phyloP scores from a whole-genome alignment of 2,113 vertebrate genomes.

The Mustela nigripes region DNA sequence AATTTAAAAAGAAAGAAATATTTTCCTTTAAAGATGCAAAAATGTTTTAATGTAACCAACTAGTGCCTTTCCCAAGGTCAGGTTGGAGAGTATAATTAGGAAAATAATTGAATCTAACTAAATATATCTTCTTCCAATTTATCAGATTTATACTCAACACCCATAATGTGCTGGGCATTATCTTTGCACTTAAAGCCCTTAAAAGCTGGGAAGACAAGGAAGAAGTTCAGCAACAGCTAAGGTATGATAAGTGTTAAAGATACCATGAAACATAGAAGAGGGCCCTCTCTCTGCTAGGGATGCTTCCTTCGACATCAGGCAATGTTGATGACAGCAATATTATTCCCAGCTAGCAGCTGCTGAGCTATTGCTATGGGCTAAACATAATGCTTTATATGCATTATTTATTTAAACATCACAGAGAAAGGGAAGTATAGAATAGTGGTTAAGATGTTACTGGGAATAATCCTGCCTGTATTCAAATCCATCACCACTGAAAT shows the following conservation, averaged over 20 bases:
- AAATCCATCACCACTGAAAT: background rate
- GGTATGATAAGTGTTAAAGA: background rate
- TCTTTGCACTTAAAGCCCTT: background rate
- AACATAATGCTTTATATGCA: background rate
- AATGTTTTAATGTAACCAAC: background rate
- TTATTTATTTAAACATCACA: background rate
- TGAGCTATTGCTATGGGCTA: background rate
- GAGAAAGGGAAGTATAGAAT: background rate
- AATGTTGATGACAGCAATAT: accelerated
- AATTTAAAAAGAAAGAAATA: background rate
- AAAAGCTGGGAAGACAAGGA: background rate
- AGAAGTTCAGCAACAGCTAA: background rate
- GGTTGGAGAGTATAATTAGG: background rate
- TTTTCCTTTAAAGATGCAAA: background rate
- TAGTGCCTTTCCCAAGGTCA: background rate
- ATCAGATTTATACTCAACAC: background rate
- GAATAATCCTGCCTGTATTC: background rate
- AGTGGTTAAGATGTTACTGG: background rate
- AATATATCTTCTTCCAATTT: background rate
- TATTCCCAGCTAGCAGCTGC: background rate
- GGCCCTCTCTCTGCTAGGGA: background rate
- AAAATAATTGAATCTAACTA: background rate
- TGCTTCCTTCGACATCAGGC: background rate
- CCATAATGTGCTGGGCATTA: background rate
- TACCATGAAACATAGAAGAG: too few species aligned